Evolutionary conservation across 1,140 invertebrate genomes (phyloP).

Genomic region (Brachionus koreanus): DNA sequence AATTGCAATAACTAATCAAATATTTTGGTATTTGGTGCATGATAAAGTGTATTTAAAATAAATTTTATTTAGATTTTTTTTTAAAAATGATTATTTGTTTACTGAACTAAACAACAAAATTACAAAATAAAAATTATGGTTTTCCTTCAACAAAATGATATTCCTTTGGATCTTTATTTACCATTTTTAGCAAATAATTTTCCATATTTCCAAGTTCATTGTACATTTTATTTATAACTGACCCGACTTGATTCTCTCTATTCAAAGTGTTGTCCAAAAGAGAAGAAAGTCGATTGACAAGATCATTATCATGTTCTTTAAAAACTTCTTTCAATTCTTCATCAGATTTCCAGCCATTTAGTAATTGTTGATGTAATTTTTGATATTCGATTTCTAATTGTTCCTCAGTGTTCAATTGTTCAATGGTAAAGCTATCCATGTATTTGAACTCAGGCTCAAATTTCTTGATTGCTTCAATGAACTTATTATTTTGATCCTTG

Average conservation of each 20-base stretch:
- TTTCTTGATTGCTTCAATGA: neutral
- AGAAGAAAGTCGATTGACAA: neutral
- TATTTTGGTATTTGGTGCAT: too few species aligned
- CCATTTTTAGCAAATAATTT: constrained; percentile 12
- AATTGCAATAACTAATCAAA: too few species aligned
- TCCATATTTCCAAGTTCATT: neutral
- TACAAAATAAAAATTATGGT: neutral
- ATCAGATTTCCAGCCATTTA: neutral
- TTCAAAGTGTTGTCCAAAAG: neutral
- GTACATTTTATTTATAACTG: constrained; percentile 1
- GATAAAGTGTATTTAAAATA: too few species aligned
- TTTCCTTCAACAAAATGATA: neutral
- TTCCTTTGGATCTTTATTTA: neutral
- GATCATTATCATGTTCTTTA: neutral
- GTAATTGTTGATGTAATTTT: neutral
- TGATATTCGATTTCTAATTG: neutral
- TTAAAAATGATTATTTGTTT: neutral
- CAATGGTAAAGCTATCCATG: neutral
- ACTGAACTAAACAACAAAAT: too few species aligned
- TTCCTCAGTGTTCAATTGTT: neutral
- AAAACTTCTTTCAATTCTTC: constrained; percentile 6
- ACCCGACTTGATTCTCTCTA: constrained; percentile 24
- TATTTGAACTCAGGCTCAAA: constrained; percentile 18
- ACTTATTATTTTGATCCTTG: constrained; percentile 14
- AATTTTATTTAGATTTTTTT: too few species aligned